Base-by-base conservation (phyloP, 1,140 invertebrate genomes). In the Cotesia chilonis region DNA sequence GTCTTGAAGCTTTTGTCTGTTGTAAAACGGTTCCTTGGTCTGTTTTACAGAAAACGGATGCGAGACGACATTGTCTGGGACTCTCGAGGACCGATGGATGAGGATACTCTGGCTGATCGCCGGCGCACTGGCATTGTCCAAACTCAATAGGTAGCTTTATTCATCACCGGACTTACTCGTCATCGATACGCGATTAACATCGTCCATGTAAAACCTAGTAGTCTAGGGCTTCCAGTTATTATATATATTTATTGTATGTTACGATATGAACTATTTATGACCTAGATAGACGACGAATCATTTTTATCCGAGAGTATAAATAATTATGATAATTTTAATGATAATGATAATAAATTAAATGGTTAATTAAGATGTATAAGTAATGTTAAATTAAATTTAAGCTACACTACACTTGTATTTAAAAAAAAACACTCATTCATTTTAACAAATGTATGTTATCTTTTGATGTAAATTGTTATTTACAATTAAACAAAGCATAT, bases 171-270 rank as follows among this genome's bases (percentile, higher is more conserved):
- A 66, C 64, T 28, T 28, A 28, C 3, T 28, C 28, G 52, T 52
- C 61, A 57, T 47, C 41, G 41, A 67, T 54, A 84, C 76, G 74
- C 80, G 77, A 85, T 80, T 81, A 47, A 83, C 82, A 84, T 85
- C 83, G 83, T 87, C 84, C 84, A 85, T 84, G 81, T 85, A 84
- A 84, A 85, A 84, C 84, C 83, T 86, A 85, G 85, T 85, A 86
- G 84, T 80, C 84, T 87, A 87, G 85, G 85, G 85, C 85, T 87
- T 87, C 85, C 84, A 87, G 79, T 85, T 85, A 86, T 86, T 65
- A 37, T 65, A 65, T 65, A 37, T 65, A 57, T 36, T 35, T 57
- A 37, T 37, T 71, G 51, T 65, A 59, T 36, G 70, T 41, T 51
- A 63, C 75, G 84, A 86, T 85, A 83, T 86, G 84, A 72, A 86